Conservation (phyloP, 2,888 invertebrate genomes). For the Penaeus monodon region DNA sequence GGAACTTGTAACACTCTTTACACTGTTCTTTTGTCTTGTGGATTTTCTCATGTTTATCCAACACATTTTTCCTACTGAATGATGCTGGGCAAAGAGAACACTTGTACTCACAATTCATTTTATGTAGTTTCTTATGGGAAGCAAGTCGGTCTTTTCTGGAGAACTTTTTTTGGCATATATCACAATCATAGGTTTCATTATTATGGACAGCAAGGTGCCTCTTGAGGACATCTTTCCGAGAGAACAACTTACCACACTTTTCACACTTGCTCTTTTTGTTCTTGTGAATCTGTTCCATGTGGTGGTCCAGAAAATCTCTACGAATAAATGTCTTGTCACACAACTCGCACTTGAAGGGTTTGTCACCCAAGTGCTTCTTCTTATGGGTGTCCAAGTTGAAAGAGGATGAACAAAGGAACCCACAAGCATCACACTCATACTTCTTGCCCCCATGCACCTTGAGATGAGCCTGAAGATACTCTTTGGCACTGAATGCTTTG, state of each 20-base stretch:
- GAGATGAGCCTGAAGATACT: conserved; percentile 60
- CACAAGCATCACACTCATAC: conserved; percentile 60
- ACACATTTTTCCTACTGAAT: conserved; percentile 42
- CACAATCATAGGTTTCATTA: conserved; percentile 59
- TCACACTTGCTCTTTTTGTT: conserved; percentile 63
- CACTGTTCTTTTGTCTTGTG: conserved; percentile 61
- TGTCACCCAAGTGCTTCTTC: conserved; percentile 55
- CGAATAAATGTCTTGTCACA: conserved; percentile 61
- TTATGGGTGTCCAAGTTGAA: conserved; percentile 60
- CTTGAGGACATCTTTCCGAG: conserved; percentile 61
- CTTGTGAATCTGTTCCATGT: conserved; percentile 61
- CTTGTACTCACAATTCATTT: conserved; percentile 38
- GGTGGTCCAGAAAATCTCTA: conserved; percentile 56
- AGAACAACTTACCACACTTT: conserved; percentile 61
- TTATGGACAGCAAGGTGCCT: conserved; percentile 60
- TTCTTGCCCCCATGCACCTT: conserved; percentile 57
- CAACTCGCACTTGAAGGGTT: conserved; percentile 59
- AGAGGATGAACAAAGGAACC: conserved; percentile 51
- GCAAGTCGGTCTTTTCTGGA: conserved; percentile 57
- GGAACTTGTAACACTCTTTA: conserved; percentile 58
- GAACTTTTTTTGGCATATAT: conserved; percentile 58
- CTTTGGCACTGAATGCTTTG: conserved; percentile 54
- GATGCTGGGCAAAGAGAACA: conserved; percentile 58
- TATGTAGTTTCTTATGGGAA: conserved; percentile 54
- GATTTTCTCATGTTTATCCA: conserved; percentile 57